These are phyloP conservation scores for Rhynchopsitta pachyrhyncha DNA, from an alignment of 2,113 vertebrate genomes.

Conservation along the genomic window DNA sequence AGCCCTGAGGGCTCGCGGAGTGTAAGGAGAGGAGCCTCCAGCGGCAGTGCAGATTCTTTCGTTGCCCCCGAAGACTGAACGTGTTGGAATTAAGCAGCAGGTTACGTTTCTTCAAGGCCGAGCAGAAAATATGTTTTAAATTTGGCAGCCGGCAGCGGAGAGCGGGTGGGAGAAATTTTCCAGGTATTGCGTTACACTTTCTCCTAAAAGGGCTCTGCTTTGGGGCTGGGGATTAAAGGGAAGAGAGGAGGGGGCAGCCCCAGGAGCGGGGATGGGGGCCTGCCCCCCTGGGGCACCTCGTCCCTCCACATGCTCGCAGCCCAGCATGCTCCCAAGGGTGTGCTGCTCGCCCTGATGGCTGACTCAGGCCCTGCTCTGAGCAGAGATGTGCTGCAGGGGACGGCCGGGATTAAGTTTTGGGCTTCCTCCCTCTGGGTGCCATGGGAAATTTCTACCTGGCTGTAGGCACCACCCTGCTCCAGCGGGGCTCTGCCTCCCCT, in stretches of 20 bases:
- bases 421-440: constrained; percentile 43
- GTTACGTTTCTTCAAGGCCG: constrained; percentile 45
- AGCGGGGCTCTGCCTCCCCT: not conserved
- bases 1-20: not conserved
- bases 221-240: constrained; percentile 25
- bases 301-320: rapidly evolving
- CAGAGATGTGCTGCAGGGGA: not conserved
- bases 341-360: not conserved
- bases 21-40: constrained; percentile 32
- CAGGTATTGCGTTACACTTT: constrained; percentile 69
- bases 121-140: constrained; percentile 68
- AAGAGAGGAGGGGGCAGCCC: not conserved
- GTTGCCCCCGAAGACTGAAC: not conserved
- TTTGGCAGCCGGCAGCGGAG: constrained; percentile 47
- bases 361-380: not conserved
- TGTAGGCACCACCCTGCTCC: not conserved
- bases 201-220: constrained; percentile 59
- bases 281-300: not conserved
- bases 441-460: constrained; percentile 34
- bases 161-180: constrained; percentile 66
- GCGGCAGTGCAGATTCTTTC: not conserved
- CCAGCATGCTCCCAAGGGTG: not conserved
- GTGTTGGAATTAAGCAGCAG: constrained; percentile 50
- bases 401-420: not conserved
- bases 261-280: not conserved